Evolutionary conservation across 2,113 vertebrate species (phyloP).

Genomic region (Scomber colias): DNA sequence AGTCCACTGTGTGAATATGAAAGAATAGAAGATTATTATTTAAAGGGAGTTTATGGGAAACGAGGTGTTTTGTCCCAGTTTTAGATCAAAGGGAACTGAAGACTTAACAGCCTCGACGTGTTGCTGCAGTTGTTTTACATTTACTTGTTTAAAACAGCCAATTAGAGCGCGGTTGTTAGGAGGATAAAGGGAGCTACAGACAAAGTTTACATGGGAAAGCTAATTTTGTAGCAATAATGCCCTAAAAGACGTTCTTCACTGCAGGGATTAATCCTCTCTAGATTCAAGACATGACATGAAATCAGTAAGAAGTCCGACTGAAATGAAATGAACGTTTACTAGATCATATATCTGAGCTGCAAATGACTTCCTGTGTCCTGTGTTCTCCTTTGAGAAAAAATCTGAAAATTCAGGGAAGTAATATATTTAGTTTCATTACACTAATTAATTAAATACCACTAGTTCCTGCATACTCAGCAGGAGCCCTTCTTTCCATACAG

Average conservation of each 20-base stretch:
- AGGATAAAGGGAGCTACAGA: background rate
- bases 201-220: conserved; percentile 52
- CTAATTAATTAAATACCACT: too few species aligned
- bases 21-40: conserved; percentile 36
- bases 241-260: conserved; percentile 40
- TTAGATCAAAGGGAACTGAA: background rate
- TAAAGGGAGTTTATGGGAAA: conserved; percentile 32
- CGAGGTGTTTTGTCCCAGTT: background rate
- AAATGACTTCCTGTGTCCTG: too few species aligned
- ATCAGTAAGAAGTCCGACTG: too few species aligned
- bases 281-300: too few species aligned
- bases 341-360: too few species aligned
- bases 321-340: too few species aligned
- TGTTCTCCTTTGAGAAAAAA: too few species aligned
- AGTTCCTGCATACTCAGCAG: too few species aligned
- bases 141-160: background rate
- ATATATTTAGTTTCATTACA: too few species aligned
- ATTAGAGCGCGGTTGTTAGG: conserved; percentile 12
- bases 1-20: conserved; percentile 66
- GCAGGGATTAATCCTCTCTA: conserved; percentile 3
- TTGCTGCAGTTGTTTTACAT: background rate
- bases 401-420: too few species aligned
- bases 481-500: too few species aligned
- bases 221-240: conserved; percentile 60
- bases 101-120: background rate